Evolutionary conservation across 2,113 vertebrate species (phyloP), one percentile per base, ranked within the genome.

Genomic region (Lepisosteus osseus): DNA sequence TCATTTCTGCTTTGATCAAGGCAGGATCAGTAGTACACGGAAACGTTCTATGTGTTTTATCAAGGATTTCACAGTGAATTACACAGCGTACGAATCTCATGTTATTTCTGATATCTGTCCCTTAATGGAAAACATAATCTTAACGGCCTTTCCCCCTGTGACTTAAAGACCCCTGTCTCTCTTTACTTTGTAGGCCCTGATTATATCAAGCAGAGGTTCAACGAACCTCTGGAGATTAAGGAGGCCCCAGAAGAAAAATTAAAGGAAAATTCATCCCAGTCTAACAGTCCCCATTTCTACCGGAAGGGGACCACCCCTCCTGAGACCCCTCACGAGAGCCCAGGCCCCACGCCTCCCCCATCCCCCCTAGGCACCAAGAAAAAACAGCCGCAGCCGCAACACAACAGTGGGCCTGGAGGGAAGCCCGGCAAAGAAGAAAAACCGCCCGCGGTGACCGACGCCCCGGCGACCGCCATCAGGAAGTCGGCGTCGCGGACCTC

Each of bases 261-360:
- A 77, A 91, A 90, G 40, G 89, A 95, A 56, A 89, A 89, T 3
- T 79, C 91, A 61, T 86, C 90, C 65, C 90, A 91, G 57, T 92
- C 86, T 79, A 90, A 94, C 76, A 97, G 95, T 55, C 95, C 96
- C 69, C 95, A 97, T 82, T 97, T 98, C 84, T 98, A 98, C 86
- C 92, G 94, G 59, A 97, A 96, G 87, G 97, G 96, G 74, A 97
- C 95, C 7, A 98, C 96, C 17, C 95, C 96, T 45, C 92, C 91
- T 44, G 82, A 70, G 68, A 94, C 94, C 29, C 96, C 96, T 7
- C 86, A 87, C 80, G 79, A 84, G 57, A 95, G 91, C 59, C 86
- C 92, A 44, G 91, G 80, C 40, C 80, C 87, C 42, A 92, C 93
- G 3, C 87, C 90, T 56, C 93, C 93, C 44, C 78, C 89, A 14